Conservation (phyloP, 1,140 invertebrate species). For the Anadara kagoshimensis region DNA sequence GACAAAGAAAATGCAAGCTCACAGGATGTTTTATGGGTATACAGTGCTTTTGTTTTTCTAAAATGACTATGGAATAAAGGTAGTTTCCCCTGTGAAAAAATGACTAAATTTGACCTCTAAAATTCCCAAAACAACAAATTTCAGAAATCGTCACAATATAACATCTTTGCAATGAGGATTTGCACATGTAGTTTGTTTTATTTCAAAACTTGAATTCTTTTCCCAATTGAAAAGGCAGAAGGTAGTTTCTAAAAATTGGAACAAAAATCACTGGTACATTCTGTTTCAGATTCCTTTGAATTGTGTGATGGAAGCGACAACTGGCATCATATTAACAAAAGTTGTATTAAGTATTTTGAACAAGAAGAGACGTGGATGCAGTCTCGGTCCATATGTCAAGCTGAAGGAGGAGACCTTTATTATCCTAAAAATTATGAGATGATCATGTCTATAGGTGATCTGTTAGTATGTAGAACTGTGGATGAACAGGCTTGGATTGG, state of each 20-base stretch:
- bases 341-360: slow-evolving; percentile 46
- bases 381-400: slow-evolving; percentile 38
- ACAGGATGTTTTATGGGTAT: not conserved
- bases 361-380: slow-evolving; percentile 39
- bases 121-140: no score
- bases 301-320: slow-evolving; percentile 43
- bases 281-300: slow-evolving; percentile 30
- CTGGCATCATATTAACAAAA: slow-evolving; percentile 38
- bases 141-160: no score
- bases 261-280: not conserved
- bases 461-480: slow-evolving; percentile 31
- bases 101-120: no score
- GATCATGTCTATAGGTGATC: slow-evolving; percentile 19
- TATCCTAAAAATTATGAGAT: not conserved
- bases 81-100: no score
- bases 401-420: slow-evolving; percentile 33
- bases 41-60: no score
- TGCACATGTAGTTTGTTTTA: no score
- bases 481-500: slow-evolving; percentile 43
- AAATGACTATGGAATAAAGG: no score
- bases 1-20: not conserved
- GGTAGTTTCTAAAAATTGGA: no score
- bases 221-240: no score
- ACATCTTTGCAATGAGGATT: no score
- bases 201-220: no score